Evolutionary conservation across 2,888 invertebrate genomes (phyloP), one percentile per base, ranked within the genome.

Genomic region (Gastracanthus pulcherrimus): DNA sequence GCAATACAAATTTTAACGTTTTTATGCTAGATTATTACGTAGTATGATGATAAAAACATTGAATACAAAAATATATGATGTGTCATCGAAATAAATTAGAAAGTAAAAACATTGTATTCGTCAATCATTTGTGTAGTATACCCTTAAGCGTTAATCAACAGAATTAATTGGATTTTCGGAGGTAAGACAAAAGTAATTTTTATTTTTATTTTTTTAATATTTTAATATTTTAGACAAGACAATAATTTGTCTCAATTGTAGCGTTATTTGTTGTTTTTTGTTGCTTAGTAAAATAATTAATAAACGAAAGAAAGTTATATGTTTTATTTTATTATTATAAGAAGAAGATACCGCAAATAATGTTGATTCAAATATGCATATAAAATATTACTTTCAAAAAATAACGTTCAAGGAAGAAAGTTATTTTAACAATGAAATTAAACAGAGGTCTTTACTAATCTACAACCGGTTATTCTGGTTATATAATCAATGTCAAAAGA

Each of bases 141-240:
- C 79, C 82, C 45, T 67, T 64, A 76, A 72, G 76, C 55, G 82
- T 82, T 82, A 82, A 82, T 82, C 16, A n/a, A 80, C 82, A 82
- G 16, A 76, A 80, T 80, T 80, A 80, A 79, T 76, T 64, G 70
- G 74, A 67, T 72, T 36, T 36, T 67, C 38, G 70, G 70, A 67
- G 41, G 78, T 55, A 19, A 71, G 48, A 69, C 36, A 74, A 66
- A 55, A 48, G 19, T 77, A 72, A 41, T 64, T 55, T 69, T 51
- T 13, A 29, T 80, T 60, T 7, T 26, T 55, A 7, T 55, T 62
- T 16, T 62, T 36, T 34, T 62, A 6, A 19, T 9, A 72, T 81
- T 78, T 75, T 38, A 36, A 66, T 55, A 55, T 78, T 81, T 70
- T 70, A 79, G 70, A 77, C 60, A 48, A 76, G 36, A 74, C 48